phyloP scores from a whole-genome alignment of 1,140 invertebrate species.

The Trypoxylus dichotomus region DNA sequence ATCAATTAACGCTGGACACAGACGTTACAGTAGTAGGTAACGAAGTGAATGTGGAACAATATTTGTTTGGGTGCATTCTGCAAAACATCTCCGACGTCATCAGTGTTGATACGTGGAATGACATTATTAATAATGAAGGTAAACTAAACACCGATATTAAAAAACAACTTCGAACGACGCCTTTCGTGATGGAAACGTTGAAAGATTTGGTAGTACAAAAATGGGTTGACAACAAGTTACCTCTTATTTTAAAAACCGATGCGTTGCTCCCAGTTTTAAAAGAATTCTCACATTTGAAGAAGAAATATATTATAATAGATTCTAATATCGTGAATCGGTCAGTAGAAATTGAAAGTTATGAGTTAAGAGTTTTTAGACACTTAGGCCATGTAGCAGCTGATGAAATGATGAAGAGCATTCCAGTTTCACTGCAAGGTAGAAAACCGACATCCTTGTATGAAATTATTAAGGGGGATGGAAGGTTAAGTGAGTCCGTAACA shows the following conservation, averaged over 20 bases:
- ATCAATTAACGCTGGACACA: neutral
- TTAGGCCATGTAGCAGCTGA: too few relatives aligned
- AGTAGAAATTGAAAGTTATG: too few relatives aligned
- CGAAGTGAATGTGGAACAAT: neutral
- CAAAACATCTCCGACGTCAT: neutral
- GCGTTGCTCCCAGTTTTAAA: neutral
- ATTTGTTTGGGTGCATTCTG: neutral
- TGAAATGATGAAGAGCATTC: too few relatives aligned
- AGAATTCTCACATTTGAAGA: neutral
- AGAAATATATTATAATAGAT: neutral
- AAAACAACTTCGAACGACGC: neutral
- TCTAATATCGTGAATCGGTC: neutral
- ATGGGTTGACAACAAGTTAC: neutral
- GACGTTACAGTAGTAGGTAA: neutral
- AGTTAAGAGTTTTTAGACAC: too few relatives aligned
- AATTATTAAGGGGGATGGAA: too few relatives aligned
- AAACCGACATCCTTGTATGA: too few relatives aligned
- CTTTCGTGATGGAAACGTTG: neutral
- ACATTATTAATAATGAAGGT: neutral
- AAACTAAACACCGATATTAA: neutral
- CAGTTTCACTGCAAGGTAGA: too few relatives aligned
- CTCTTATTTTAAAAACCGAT: neutral
- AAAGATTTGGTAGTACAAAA: neutral
- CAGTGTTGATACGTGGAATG: neutral
- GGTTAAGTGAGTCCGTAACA: too few relatives aligned